Percentiles rank a stretch among this genome's conserved stretches.
These are phyloP conservation scores for Lepidocolaptes lacrymiger DNA, from an alignment of 2,797 vertebrate genomes.

Conservation along the genomic window DNA sequence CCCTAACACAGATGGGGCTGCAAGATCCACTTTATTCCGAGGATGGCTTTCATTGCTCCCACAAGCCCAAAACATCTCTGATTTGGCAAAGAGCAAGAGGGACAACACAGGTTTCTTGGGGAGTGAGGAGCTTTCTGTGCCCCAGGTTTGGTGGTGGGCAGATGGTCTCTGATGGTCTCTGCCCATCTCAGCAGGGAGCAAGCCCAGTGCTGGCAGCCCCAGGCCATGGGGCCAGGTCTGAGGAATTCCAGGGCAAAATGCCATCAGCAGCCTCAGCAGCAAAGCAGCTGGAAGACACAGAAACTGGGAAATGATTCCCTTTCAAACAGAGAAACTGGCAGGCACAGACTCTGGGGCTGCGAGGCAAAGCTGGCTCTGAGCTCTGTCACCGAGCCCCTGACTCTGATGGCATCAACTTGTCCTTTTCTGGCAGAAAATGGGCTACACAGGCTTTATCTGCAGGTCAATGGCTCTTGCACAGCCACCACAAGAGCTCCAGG, in stretches of 20 bases:
- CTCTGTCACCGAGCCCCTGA: neutral
- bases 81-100: neutral
- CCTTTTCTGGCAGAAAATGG: neutral
- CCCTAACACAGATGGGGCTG: neutral
- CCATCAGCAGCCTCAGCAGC: neutral
- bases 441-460: neutral
- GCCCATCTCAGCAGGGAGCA: neutral
- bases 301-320: neutral
- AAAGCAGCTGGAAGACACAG: neutral
- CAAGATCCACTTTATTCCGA: rapidly evolving
- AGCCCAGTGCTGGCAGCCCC: neutral
- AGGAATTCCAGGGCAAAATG: neutral
- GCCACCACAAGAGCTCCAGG: rapidly evolving
- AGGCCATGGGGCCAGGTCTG: neutral
- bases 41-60: neutral
- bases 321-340: neutral
- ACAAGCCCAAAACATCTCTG: neutral
- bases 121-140: neutral
- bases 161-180: neutral
- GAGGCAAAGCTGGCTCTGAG: neutral
- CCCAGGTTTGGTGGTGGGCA: neutral
- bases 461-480: neutral
- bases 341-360: neutral
- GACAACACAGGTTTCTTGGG: neutral
- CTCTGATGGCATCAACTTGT: neutral